phyloP scores from a whole-genome alignment of 1,140 invertebrate species.

The Cotesia chilonis region DNA sequence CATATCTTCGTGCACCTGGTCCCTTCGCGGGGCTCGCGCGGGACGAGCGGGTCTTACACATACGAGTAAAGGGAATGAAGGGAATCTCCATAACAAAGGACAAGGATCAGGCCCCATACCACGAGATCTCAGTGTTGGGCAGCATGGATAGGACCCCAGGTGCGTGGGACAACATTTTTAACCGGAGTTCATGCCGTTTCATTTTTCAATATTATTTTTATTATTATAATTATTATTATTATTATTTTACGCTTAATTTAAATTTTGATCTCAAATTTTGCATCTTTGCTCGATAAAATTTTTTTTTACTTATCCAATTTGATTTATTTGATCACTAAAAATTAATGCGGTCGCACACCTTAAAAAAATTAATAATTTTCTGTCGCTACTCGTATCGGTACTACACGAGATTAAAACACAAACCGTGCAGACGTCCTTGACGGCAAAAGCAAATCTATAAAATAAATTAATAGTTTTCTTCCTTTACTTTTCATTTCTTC shows the following conservation, averaged over 20 bases:
- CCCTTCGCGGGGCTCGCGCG: neutral
- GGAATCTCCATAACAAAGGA: constrained; percentile 45
- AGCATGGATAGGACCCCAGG: constrained; percentile 19
- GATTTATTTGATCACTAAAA: constrained; percentile 4
- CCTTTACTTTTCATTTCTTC: neutral
- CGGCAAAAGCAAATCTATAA: neutral
- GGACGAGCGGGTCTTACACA: neutral
- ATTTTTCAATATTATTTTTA: too few species aligned
- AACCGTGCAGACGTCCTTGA: neutral
- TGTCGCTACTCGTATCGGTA: neutral
- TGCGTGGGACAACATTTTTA: constrained; percentile 28
- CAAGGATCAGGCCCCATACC: constrained; percentile 44
- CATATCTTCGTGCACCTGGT: constrained; percentile 8
- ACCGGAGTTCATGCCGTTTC: neutral
- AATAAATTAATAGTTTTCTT: neutral
- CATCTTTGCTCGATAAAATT: neutral
- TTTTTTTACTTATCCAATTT: too few species aligned
- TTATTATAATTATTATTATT: too few species aligned
- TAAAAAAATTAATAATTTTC: neutral
- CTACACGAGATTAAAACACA: neutral
- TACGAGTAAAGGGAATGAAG: neutral
- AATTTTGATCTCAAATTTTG: too few species aligned
- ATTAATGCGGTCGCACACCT: neutral
- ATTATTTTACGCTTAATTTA: too few species aligned
- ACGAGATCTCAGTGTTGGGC: constrained; percentile 35